phyloP scores from a whole-genome alignment of 2,797 vertebrate genomes.

The Eulemur mongoz region DNA sequence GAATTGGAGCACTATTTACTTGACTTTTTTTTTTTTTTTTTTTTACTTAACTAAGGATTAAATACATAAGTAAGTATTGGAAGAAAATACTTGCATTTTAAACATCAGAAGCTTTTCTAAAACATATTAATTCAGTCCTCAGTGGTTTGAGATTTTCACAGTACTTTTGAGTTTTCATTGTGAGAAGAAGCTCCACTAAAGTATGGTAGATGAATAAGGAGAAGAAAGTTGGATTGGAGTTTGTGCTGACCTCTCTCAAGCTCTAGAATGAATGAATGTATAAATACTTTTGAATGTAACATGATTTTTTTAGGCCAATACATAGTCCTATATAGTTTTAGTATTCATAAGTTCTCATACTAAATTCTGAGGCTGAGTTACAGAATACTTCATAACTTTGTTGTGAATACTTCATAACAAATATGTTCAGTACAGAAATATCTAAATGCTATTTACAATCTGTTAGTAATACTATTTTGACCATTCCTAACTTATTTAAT shows the following conservation, averaged over 20 bases:
- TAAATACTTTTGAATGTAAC: not conserved
- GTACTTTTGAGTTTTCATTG: not conserved
- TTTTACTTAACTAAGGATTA: slow-evolving; percentile 24
- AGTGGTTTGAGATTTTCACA: not conserved
- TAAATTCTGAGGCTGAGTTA: not conserved
- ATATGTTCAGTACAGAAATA: not conserved
- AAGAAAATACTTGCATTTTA: slow-evolving; percentile 14
- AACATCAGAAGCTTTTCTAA: slow-evolving; percentile 35
- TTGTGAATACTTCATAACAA: not conserved
- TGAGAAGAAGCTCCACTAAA: not conserved
- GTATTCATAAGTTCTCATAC: not conserved
- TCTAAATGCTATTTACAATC: not conserved
- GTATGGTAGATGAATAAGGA: not conserved
- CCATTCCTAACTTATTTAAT: not conserved
- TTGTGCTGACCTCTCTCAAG: not conserved
- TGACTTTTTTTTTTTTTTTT: not conserved
- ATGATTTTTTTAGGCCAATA: not conserved
- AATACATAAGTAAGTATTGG: not conserved
- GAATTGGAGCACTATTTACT: not conserved
- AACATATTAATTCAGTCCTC: not conserved
- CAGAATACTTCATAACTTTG: not conserved
- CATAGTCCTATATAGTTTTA: not conserved
- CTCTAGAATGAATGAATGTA: not conserved
- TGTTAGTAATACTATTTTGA: not conserved
- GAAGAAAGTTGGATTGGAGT: not conserved